These are phyloP conservation scores for Fukomys damarensis DNA, from an alignment of 2,113 vertebrate genomes.

Conservation along the genomic window DNA sequence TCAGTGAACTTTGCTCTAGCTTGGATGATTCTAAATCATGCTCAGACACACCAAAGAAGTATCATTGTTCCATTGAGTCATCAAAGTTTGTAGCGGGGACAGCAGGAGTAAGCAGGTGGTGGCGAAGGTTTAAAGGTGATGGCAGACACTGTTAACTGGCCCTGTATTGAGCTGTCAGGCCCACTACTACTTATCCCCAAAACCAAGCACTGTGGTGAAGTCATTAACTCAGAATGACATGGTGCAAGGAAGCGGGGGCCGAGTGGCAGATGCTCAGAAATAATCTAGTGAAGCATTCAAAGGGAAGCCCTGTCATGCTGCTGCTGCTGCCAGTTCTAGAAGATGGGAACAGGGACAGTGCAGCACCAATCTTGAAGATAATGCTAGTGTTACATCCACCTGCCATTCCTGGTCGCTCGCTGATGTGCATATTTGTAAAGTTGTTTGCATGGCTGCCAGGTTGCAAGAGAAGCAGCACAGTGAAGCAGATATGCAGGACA, in stretches of 20 bases:
- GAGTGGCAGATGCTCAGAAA: conserved; percentile 77
- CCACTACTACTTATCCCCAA: conserved; percentile 85
- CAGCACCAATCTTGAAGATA: conserved; percentile 21
- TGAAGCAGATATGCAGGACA: no score
- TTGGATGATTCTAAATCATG: neutral
- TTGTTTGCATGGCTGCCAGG: conserved; percentile 55
- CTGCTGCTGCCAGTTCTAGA: neutral
- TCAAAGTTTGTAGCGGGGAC: neutral
- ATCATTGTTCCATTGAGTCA: neutral
- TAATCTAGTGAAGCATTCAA: conserved; percentile 87
- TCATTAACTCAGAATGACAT: conserved; percentile 88
- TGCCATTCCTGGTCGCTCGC: neutral
- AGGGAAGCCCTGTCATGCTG: neutral
- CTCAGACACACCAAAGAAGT: neutral
- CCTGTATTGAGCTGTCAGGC: conserved; percentile 68
- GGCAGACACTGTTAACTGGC: conserved; percentile 25
- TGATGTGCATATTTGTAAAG: conserved; percentile 81
- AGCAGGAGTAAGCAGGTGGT: neutral
- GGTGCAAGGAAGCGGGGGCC: conserved; percentile 84
- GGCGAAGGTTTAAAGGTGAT: conserved; percentile 55
- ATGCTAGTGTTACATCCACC: neutral
- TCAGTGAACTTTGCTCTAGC: neutral
- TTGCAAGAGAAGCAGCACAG: neutral
- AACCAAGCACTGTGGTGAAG: conserved; percentile 52
- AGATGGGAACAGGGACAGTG: neutral